phyloP scores from a whole-genome alignment of 2,888 invertebrate genomes.

The Dinocampus coccinellae region DNA sequence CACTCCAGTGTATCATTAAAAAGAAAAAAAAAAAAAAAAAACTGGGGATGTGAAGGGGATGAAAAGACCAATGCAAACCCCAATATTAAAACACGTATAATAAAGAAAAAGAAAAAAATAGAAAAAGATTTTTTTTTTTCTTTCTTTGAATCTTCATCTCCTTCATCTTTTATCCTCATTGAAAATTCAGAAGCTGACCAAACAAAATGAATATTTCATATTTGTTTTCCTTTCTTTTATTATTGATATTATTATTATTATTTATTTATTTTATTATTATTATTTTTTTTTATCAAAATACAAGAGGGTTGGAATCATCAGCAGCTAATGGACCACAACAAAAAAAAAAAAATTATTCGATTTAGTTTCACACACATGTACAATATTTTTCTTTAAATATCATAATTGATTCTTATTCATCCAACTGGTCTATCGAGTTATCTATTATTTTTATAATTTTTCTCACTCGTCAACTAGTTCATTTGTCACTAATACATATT shows the following conservation, averaged over 20 bases:
- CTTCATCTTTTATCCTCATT: slow-evolving; percentile 5
- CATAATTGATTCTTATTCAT: not conserved
- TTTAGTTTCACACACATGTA: not conserved
- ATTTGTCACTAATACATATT: not conserved
- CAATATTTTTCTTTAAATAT: not conserved
- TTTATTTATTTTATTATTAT: too few species aligned
- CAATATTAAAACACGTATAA: not conserved
- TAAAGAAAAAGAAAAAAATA: not conserved
- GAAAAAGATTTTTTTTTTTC: not conserved
- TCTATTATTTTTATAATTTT: slow-evolving; percentile 59
- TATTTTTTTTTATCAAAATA: not conserved
- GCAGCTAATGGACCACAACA: slow-evolving; percentile 30
- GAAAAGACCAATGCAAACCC: not conserved
- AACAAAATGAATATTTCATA: slow-evolving; percentile 60
- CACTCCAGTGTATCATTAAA: too few species aligned
- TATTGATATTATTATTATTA: too few species aligned
- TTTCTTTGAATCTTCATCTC: not conserved
- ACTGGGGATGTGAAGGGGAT: slow-evolving; percentile 36
- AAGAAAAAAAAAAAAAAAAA: not conserved
- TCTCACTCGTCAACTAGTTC: slow-evolving; percentile 49
- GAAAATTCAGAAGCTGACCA: slow-evolving; percentile 53
- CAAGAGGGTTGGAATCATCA: not conserved
- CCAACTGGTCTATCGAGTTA: slow-evolving; percentile 42
- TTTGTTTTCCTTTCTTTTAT: slow-evolving; percentile 17
- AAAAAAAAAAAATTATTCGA: slow-evolving; percentile 18